Conservation (phyloP, 2,113 vertebrate genomes). For the Crotalus horridus region DNA sequence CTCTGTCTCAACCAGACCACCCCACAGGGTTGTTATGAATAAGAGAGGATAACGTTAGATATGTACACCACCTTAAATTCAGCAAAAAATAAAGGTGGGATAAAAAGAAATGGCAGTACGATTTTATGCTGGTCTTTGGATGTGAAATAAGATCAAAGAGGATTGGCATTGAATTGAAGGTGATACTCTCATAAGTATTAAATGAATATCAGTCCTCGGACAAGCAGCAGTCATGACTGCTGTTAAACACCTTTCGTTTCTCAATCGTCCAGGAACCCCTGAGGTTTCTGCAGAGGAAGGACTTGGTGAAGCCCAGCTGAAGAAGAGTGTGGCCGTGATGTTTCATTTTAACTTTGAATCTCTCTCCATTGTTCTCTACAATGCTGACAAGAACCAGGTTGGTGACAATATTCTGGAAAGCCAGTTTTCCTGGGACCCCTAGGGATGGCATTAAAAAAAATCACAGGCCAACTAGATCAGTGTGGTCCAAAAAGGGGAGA, state of each 20-base stretch:
- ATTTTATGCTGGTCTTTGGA: neutral
- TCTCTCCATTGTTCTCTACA: constrained; percentile 84
- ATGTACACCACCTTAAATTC: neutral
- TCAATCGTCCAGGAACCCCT: constrained; percentile 29
- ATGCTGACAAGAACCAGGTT: constrained; percentile 75
- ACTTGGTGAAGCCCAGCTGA: constrained; percentile 28
- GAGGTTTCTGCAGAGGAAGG: constrained; percentile 36
- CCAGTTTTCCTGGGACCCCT: neutral
- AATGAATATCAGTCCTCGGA: neutral
- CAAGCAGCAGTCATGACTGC: neutral
- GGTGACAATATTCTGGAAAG: constrained; percentile 15
- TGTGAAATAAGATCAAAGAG: neutral
- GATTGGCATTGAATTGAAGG: neutral
- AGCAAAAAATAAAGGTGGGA: neutral
- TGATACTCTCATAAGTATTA: neutral
- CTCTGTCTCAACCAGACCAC: neutral
- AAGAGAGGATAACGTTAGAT: neutral
- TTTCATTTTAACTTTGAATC: constrained; percentile 90
- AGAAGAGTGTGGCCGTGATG: constrained; percentile 67
- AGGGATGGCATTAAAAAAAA: neutral
- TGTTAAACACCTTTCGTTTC: neutral
- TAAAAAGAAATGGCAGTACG: neutral
- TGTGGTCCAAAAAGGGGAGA: neutral
- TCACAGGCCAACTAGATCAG: neutral
- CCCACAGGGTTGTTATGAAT: neutral